Conservation (phyloP, 2,888 invertebrate species). For the Athrips mouffetella region DNA sequence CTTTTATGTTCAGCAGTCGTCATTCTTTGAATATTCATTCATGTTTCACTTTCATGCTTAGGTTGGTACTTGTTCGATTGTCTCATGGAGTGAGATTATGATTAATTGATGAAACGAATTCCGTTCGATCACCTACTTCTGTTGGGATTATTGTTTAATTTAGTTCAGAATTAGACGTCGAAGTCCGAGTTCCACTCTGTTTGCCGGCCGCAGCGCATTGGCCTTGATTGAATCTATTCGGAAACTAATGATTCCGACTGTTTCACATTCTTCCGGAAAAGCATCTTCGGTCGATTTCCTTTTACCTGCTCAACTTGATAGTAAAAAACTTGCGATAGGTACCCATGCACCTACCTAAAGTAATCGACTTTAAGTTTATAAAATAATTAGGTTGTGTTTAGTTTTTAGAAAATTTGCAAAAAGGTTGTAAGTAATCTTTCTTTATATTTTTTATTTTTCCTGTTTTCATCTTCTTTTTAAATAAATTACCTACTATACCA, state of each 20-base stretch:
- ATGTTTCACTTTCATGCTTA: slow-evolving; percentile 31
- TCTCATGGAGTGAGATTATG: slow-evolving; percentile 21
- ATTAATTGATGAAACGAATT: slow-evolving; percentile 12
- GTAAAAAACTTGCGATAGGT: slow-evolving; percentile 1
- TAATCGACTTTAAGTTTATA: too few relatives aligned
- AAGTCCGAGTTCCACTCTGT: slow-evolving; percentile 61
- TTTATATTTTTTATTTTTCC: too few relatives aligned
- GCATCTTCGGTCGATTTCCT: too few relatives aligned
- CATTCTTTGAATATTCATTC: slow-evolving; percentile 24
- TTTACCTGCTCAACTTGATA: not conserved
- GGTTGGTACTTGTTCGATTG: slow-evolving; percentile 26
- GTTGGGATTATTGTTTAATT: slow-evolving; percentile 27
- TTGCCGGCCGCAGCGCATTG: slow-evolving; percentile 50
- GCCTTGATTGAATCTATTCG: slow-evolving; percentile 39
- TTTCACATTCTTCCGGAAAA: slow-evolving; percentile 31
- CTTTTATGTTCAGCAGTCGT: not conserved
- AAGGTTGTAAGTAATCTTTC: too few relatives aligned
- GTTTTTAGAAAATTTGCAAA: too few relatives aligned
- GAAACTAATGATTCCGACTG: slow-evolving; percentile 44
- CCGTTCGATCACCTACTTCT: slow-evolving; percentile 18
- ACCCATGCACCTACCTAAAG: too few relatives aligned
- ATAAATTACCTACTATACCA: too few relatives aligned
- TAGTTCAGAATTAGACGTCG: slow-evolving; percentile 38
- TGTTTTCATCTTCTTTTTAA: too few relatives aligned
- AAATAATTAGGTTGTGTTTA: too few relatives aligned